Evolutionary conservation across 2,797 vertebrate species (phyloP).

Genomic region (Amphiprion clarkii): DNA sequence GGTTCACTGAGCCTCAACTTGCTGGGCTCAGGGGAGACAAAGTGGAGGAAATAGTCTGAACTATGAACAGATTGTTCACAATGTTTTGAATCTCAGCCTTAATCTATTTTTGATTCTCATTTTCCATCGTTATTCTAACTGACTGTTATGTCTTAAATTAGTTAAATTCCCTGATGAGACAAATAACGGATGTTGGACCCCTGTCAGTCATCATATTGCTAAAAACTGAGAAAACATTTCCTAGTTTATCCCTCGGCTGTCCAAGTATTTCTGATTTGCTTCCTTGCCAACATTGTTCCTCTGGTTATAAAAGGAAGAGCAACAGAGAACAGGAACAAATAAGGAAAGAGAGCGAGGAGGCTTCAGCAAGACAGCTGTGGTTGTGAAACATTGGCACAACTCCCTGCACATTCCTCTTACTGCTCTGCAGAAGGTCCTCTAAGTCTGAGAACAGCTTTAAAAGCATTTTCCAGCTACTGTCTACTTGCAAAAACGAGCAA

Average conservation of each 20-base stretch:
- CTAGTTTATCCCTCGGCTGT: slow-evolving; percentile 8
- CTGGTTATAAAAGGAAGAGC: slow-evolving; percentile 41
- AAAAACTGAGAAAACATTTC: slow-evolving; percentile 5
- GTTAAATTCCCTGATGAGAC: not conserved
- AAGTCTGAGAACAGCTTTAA: slow-evolving; percentile 1
- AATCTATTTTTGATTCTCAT: not conserved
- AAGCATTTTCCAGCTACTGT: not conserved
- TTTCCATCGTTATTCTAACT: slow-evolving; percentile 3
- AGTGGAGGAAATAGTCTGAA: slow-evolving; percentile 5
- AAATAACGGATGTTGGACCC: not conserved
- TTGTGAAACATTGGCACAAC: not conserved
- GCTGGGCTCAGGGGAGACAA: slow-evolving; percentile 14
- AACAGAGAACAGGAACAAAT: slow-evolving; percentile 49
- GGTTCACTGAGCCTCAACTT: slow-evolving; percentile 37
- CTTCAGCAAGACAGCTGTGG: slow-evolving; percentile 23
- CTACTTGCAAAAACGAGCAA: too few relatives aligned
- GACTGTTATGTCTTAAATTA: not conserved
- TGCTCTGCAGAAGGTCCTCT: not conserved
- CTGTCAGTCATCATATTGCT: not conserved
- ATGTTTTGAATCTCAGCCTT: not conserved
- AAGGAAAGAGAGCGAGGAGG: slow-evolving; percentile 48
- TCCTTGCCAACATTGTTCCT: slow-evolving; percentile 34
- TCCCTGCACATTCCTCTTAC: not conserved
- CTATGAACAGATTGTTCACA: not conserved
- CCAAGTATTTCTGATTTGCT: slow-evolving; percentile 20